These are phyloP conservation scores for Aphaenogaster floridana DNA, from an alignment of 1,140 invertebrate species.

Conservation along the genomic window DNA sequence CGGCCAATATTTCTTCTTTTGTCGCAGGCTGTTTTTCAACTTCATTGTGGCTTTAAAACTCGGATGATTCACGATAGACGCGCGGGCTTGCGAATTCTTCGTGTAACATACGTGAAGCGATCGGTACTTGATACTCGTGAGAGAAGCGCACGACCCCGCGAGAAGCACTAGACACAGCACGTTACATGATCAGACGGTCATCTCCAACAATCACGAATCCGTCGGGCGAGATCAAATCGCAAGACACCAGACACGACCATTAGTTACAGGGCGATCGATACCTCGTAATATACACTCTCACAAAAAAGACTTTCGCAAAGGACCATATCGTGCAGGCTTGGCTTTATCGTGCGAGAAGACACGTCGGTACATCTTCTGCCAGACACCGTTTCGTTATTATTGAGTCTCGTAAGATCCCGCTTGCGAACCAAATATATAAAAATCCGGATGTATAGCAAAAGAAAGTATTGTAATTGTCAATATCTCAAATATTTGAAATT, in stretches of 20 bases:
- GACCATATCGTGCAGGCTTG: slow-evolving; percentile 13
- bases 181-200: slow-evolving; percentile 58
- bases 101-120: slow-evolving; percentile 45
- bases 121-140: slow-evolving; percentile 71
- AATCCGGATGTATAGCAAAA: neutral
- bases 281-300: slow-evolving; percentile 44
- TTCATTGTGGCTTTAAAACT: slow-evolving; percentile 21
- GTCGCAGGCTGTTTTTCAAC: slow-evolving; percentile 37
- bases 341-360: slow-evolving; percentile 19
- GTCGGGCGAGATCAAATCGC: slow-evolving; percentile 68
- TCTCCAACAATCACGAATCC: slow-evolving; percentile 48
- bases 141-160: slow-evolving; percentile 45
- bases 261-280: slow-evolving; percentile 62
- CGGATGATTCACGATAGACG: neutral
- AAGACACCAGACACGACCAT: slow-evolving; percentile 59
- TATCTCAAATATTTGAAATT: neutral
- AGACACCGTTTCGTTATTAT: neutral
- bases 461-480: neutral
- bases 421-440: neutral
- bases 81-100: neutral
- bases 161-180: slow-evolving; percentile 30
- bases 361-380: neutral
- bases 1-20: slow-evolving; percentile 19
- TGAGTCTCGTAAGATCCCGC: neutral
- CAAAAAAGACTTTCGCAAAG: slow-evolving; percentile 17